Percentiles rank a stretch among this genome's conserved stretches.
Conservation (phyloP, 2,888 invertebrate genomes). For the Balanococcus diminutus region DNA sequence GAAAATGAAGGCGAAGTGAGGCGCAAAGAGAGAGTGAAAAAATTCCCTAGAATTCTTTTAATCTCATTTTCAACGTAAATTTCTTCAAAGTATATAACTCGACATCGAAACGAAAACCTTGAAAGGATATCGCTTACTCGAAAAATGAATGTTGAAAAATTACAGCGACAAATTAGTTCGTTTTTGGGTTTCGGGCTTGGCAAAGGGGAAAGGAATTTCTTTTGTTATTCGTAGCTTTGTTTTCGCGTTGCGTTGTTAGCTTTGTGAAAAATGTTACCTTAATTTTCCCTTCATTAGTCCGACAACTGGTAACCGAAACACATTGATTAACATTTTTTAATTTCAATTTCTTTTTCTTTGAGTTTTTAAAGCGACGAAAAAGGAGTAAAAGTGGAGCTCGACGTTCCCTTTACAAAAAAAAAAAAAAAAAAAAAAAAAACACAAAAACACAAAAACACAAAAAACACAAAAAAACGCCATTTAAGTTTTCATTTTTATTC, state of each 20-base stretch:
- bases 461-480: not conserved
- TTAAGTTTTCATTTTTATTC: too few relatives aligned
- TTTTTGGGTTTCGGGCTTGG: slow-evolving; percentile 1
- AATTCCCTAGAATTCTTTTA: not conserved
- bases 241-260: slow-evolving; percentile 11
- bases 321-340: slow-evolving; percentile 6
- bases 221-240: not conserved
- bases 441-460: too few relatives aligned
- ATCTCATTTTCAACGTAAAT: slow-evolving; percentile 22
- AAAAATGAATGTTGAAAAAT: slow-evolving; percentile 37
- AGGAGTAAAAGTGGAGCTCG: too few relatives aligned
- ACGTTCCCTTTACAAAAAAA: too few relatives aligned
- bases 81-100: slow-evolving; percentile 11
- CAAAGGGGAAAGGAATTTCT: too few relatives aligned
- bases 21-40: not conserved
- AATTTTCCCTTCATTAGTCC: slow-evolving; percentile 24
- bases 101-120: slow-evolving; percentile 9
- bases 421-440: too few relatives aligned
- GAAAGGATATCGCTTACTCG: not conserved
- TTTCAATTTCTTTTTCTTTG: not conserved
- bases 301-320: not conserved
- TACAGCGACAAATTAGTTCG: slow-evolving; percentile 18
- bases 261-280: slow-evolving; percentile 18
- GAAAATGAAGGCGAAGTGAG: not conserved
- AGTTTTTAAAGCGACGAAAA: not conserved